phyloP scores from a whole-genome alignment of 1,140 invertebrate genomes.

The Drosophila sucinea region DNA sequence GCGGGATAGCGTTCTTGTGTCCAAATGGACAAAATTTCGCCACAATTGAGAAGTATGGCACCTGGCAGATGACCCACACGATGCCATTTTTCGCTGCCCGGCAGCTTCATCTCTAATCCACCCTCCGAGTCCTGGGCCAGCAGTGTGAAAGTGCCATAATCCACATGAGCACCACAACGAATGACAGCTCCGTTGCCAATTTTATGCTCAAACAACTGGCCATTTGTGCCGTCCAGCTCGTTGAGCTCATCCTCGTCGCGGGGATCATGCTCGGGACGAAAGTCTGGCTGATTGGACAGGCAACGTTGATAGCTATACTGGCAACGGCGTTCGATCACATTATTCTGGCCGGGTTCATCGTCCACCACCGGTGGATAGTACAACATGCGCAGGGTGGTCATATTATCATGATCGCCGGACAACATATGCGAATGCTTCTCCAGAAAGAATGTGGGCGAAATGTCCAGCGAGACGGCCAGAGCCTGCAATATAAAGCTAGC shows the following conservation, averaged over 20 bases:
- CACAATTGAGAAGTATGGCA: conserved; percentile 90
- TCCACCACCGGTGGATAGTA: conserved; percentile 87
- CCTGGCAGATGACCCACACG: conserved; percentile 90
- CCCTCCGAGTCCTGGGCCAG: conserved; percentile 89
- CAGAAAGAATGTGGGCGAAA: conserved; percentile 84
- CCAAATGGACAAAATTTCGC: conserved; percentile 90
- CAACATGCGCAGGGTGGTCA: conserved; percentile 87
- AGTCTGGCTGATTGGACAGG: conserved; percentile 76
- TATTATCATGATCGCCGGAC: conserved; percentile 85
- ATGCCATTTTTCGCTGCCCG: conserved; percentile 88
- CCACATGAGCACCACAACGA: conserved; percentile 88
- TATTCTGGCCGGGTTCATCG: conserved; percentile 83
- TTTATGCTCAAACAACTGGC: conserved; percentile 64
- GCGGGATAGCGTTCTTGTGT: conserved; percentile 88
- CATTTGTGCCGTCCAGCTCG: conserved; percentile 60
- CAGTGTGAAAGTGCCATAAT: conserved; percentile 90
- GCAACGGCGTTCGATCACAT: conserved; percentile 77
- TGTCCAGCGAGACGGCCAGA: conserved; percentile 85
- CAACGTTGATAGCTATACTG: conserved; percentile 83
- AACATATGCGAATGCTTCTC: conserved; percentile 87
- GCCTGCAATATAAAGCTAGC: conserved; percentile 87
- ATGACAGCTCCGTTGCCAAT: conserved; percentile 84
- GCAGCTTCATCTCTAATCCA: conserved; percentile 86
- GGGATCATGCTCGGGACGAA: conserved; percentile 73
- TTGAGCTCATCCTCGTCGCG: conserved; percentile 74